Percentiles rank a stretch among this genome's conserved stretches.
phyloP scores from a whole-genome alignment of 35 echinoderm and acorn worm species.

The Lytechinus pictus region DNA sequence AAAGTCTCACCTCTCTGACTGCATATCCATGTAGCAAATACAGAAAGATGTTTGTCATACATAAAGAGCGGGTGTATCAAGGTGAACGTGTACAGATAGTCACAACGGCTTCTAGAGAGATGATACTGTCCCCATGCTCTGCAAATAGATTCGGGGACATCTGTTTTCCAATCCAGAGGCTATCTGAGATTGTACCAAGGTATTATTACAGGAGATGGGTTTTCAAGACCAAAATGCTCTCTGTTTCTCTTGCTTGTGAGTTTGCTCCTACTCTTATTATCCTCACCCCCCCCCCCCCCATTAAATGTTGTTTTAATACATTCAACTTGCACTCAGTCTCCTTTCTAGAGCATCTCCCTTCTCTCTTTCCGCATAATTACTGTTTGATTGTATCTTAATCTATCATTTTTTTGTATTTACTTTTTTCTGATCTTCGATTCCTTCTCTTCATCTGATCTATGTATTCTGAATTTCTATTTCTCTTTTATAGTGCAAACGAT shows the following conservation, averaged over 20 bases:
- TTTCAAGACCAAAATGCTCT: background rate
- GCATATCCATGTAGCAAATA: background rate
- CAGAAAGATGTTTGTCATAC: background rate
- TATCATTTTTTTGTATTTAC: too few relatives aligned
- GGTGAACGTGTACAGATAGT: conserved; percentile 9
- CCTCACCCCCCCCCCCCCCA: background rate
- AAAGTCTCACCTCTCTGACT: background rate
- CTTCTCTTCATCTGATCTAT: too few relatives aligned
- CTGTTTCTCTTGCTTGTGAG: background rate
- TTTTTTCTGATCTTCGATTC: too few relatives aligned
- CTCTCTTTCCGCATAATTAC: background rate
- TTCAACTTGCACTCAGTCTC: background rate
- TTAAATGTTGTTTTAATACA: background rate
- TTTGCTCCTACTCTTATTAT: background rate
- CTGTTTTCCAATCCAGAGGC: background rate
- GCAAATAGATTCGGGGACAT: conserved; percentile 17
- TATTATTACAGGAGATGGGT: conserved; percentile 18
- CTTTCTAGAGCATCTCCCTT: background rate
- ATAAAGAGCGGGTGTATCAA: conserved; percentile 6
- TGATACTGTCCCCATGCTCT: background rate
- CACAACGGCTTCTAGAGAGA: background rate
- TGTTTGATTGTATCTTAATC: too few relatives aligned
- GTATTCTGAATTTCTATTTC: too few relatives aligned
- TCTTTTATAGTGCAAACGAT: too few relatives aligned
- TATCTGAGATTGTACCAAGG: conserved; percentile 10